These are phyloP conservation scores for Tyria jacobaeae DNA, from an alignment of 2,888 invertebrate genomes.

Conservation along the genomic window DNA sequence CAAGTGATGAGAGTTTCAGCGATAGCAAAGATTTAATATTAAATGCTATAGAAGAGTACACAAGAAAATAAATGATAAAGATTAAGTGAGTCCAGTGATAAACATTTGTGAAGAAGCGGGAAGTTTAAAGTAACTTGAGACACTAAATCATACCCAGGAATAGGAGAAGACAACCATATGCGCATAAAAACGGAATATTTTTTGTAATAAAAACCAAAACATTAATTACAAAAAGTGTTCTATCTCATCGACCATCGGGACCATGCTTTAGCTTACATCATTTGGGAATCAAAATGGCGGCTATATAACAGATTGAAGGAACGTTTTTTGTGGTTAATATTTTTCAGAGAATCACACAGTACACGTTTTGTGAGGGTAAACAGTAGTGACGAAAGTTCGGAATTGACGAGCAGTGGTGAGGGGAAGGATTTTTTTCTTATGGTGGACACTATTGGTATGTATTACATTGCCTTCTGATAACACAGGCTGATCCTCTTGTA, in stretches of 20 bases:
- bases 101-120: not conserved
- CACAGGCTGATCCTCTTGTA: slow-evolving; percentile 32
- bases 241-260: slow-evolving; percentile 51
- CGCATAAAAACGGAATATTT: slow-evolving; percentile 34
- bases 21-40: not conserved
- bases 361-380: slow-evolving; percentile 70
- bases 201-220: slow-evolving; percentile 31
- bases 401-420: slow-evolving; percentile 67
- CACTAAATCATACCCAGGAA: not conserved
- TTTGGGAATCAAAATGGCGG: slow-evolving; percentile 43
- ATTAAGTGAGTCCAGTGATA: no score
- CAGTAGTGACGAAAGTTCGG: slow-evolving; percentile 75
- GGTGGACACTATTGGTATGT: slow-evolving; percentile 76
- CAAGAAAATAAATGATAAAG: not conserved
- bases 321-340: slow-evolving; percentile 56
- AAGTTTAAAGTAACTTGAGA: no score
- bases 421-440: slow-evolving; percentile 77
- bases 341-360: slow-evolving; percentile 43
- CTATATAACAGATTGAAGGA: slow-evolving; percentile 43
- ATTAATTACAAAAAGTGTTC: slow-evolving; percentile 41
- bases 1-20: not conserved
- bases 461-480: slow-evolving; percentile 54
- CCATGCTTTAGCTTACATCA: slow-evolving; percentile 55
- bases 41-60: not conserved
- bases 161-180: slow-evolving; percentile 14